Conservation (phyloP, 2,797 vertebrate genomes). For the Malurus splendens region DNA sequence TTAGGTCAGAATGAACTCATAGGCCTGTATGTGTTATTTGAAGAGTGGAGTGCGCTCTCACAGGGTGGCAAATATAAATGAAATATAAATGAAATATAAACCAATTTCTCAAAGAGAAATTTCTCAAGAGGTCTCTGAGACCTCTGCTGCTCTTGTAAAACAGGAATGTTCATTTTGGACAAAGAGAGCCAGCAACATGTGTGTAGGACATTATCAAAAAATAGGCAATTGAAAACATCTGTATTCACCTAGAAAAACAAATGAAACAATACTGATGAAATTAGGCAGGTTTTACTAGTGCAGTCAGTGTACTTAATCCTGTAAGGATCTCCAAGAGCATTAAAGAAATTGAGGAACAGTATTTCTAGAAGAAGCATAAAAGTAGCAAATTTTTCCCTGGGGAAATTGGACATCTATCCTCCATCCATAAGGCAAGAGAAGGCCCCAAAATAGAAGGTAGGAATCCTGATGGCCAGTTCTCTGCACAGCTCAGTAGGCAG, state of each 20-base stretch:
- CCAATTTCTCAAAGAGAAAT: not conserved
- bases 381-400: not conserved
- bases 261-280: not conserved
- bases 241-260: not conserved
- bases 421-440: not conserved
- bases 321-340: not conserved
- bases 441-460: not conserved
- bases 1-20: slow-evolving; percentile 4
- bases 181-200: not conserved
- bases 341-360: not conserved
- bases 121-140: not conserved
- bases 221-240: not conserved
- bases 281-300: not conserved
- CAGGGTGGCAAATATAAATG: not conserved
- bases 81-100: not conserved
- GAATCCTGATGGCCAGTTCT: not conserved
- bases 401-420: not conserved
- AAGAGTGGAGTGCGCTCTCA: not conserved
- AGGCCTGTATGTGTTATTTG: not conserved
- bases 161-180: not conserved
- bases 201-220: not conserved
- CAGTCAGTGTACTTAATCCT: not conserved
- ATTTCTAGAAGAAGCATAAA: not conserved
- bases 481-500: not conserved
- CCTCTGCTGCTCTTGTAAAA: not conserved